phyloP scores from a whole-genome alignment of 2,797 vertebrate species.

The Serranus cabrilla region DNA sequence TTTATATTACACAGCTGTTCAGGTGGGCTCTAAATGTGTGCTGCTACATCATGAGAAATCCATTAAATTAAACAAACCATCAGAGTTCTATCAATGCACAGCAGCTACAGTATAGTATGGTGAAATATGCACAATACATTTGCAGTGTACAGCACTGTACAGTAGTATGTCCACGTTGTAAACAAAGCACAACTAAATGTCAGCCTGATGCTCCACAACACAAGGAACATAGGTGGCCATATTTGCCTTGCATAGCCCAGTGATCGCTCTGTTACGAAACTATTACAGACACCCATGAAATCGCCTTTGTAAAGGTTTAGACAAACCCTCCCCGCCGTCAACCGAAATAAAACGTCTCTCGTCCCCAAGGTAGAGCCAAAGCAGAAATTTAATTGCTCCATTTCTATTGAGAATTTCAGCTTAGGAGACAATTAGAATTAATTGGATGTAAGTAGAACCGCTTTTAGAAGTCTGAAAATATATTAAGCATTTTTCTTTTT shows the following conservation, averaged over 20 bases:
- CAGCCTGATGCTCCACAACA: constrained; percentile 61
- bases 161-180: constrained; percentile 63
- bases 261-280: constrained; percentile 78
- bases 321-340: constrained; percentile 70
- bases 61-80: constrained; percentile 57
- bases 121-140: constrained; percentile 74
- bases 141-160: constrained; percentile 67
- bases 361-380: constrained; percentile 81
- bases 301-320: constrained; percentile 69
- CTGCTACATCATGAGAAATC: constrained; percentile 42
- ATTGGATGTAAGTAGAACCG: constrained; percentile 80
- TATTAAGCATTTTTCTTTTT: constrained; percentile 76
- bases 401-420: constrained; percentile 86
- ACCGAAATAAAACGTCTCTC: constrained; percentile 75
- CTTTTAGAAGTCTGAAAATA: constrained; percentile 81
- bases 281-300: constrained; percentile 75
- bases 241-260: constrained; percentile 83
- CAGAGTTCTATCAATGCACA: constrained; percentile 61
- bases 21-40: constrained; percentile 42
- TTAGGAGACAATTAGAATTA: constrained; percentile 85
- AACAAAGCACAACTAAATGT: constrained; percentile 76
- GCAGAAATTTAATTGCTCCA: constrained; percentile 85
- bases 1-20: constrained; percentile 59
- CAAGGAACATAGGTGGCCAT: constrained; percentile 69
- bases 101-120: constrained; percentile 64